These are phyloP conservation scores for rabbit (Oryctolagus cuniculus) DNA, from an alignment of 2,113 vertebrate species.

Conservation along the genomic window mOryCun1.1 NC_091447.1:22744001-22744500, in stretches of 20 bases:
- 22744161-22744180: neutral
- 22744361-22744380: neutral
- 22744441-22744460: neutral
- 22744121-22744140: neutral
- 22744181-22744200: neutral
- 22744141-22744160: neutral
- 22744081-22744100: neutral
- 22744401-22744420: neutral
- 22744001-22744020: neutral
- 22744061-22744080: neutral
- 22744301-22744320: neutral
- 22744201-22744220: neutral
- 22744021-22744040: neutral
- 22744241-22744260: neutral
- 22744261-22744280: neutral
- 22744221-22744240: neutral
- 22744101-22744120: neutral
- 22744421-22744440: neutral
- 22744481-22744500: neutral
- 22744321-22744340: neutral
- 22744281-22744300: neutral
- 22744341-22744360: neutral
- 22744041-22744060: neutral
- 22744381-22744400: neutral
- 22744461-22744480: neutral